These are phyloP conservation scores for Cyclina sinensis DNA, from an alignment of 1,140 invertebrate species.

Conservation along the genomic window DNA sequence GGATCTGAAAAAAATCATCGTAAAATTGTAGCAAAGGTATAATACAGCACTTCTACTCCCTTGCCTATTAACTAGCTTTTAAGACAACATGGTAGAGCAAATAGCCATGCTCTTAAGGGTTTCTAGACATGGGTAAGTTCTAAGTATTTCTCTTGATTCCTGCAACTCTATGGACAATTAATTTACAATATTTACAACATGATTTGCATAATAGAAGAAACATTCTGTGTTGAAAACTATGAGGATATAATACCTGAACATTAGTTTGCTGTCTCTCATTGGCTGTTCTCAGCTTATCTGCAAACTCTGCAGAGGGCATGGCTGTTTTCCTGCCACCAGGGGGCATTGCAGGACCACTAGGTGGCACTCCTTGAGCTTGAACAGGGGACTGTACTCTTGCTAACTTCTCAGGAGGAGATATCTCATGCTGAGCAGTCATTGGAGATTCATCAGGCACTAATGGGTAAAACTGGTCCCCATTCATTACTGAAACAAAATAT, in stretches of 20 bases:
- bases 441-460: slow-evolving; percentile 54
- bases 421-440: slow-evolving; percentile 17
- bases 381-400: slow-evolving; percentile 61
- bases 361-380: background rate
- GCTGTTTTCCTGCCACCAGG: slow-evolving; percentile 1
- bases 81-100: no score
- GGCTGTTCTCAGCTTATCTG: background rate
- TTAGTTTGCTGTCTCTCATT: slow-evolving; percentile 60
- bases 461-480: slow-evolving; percentile 47
- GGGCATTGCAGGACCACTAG: background rate
- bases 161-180: no score
- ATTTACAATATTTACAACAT: no score
- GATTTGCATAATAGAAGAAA: no score
- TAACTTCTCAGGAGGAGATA: slow-evolving; percentile 42
- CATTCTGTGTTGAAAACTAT: no score
- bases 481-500: slow-evolving; percentile 21
- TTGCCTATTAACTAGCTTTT: no score
- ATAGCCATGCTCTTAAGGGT: no score
- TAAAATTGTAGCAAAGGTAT: no score
- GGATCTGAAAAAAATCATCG: background rate
- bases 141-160: no score
- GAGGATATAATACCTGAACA: slow-evolving; percentile 43
- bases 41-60: no score
- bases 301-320: slow-evolving; percentile 37
- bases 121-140: no score